A percentile compares a stretch with the other conserved stretches of the same genome.
phyloP scores from a whole-genome alignment of 1,140 invertebrate species.

The Drosophila teissieri region DNA sequence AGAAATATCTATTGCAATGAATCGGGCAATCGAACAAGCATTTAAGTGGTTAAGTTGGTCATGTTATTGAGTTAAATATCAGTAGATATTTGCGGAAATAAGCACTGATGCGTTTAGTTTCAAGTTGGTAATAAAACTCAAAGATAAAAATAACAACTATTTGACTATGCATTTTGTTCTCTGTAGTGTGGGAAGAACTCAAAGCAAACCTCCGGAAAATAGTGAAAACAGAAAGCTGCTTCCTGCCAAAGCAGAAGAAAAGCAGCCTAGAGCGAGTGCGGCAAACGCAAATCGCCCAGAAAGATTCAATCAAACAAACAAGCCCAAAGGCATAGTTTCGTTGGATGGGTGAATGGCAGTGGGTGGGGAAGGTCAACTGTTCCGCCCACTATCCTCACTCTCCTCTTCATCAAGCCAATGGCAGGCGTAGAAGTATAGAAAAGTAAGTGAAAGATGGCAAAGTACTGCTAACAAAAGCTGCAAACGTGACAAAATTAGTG shows the following conservation, averaged over 20 bases:
- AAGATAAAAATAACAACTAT: background rate
- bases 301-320: slow-evolving; percentile 59
- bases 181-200: slow-evolving; percentile 2
- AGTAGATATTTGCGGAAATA: background rate
- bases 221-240: slow-evolving; percentile 24
- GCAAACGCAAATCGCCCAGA: slow-evolving; percentile 59
- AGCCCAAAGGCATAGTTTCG: slow-evolving; percentile 33
- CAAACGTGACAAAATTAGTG: slow-evolving; percentile 83
- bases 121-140: background rate
- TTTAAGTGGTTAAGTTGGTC: too few species aligned
- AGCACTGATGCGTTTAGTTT: background rate
- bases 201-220: slow-evolving; percentile 28
- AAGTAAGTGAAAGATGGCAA: slow-evolving; percentile 65
- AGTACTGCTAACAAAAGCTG: slow-evolving; percentile 74
- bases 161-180: background rate
- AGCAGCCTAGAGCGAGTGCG: slow-evolving; percentile 22
- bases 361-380: slow-evolving; percentile 23
- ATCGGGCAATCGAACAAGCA: too few species aligned
- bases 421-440: slow-evolving; percentile 25
- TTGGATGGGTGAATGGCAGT: background rate
- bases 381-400: background rate
- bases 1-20: too few species aligned
- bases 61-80: background rate
- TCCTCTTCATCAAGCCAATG: slow-evolving; percentile 32
- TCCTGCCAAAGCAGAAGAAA: slow-evolving; percentile 20